Evolutionary conservation across 2,888 invertebrate genomes (phyloP).

Genomic region (Hyalella azteca): DNA sequence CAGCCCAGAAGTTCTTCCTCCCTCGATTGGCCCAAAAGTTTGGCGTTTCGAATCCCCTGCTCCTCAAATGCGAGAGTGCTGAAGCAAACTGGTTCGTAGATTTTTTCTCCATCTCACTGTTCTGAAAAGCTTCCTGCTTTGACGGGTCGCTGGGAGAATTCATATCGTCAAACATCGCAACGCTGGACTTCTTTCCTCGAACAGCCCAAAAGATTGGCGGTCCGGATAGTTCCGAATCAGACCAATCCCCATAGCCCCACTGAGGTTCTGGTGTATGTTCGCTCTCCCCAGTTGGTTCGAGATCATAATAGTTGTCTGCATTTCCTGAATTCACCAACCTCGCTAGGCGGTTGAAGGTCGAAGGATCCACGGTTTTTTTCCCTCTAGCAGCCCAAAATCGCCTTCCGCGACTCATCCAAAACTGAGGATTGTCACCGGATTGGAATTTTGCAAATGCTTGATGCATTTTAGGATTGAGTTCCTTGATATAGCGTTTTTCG

Average conservation of each 20-base stretch:
- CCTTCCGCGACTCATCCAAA: constrained; percentile 29
- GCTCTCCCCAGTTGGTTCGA: not conserved
- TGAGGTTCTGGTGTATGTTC: not conserved
- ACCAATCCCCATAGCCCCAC: not conserved
- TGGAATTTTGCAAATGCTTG: not conserved
- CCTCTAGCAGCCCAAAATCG: constrained; percentile 25
- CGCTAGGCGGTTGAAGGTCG: not conserved
- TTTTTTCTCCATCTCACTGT: not conserved
- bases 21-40: constrained; percentile 26
- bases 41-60: not conserved
- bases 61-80: not conserved
- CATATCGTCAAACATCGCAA: not conserved
- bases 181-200: not conserved
- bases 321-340: constrained; percentile 5
- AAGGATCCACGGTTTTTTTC: not conserved
- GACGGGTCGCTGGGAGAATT: not conserved
- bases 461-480: not conserved
- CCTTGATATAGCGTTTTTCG: not conserved
- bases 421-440: not conserved
- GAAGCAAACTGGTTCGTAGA: not conserved
- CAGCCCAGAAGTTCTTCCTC: constrained; percentile 20
- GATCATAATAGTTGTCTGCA: not conserved
- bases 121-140: not conserved
- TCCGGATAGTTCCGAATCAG: not conserved
- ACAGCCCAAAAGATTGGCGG: constrained; percentile 16